Evolutionary conservation across 30 jellyfish, hydroid and myxozoan genomes (phyloP), one percentile per base, ranked within the genome.

Genomic region (Chrysaora quinquecirrha): DNA sequence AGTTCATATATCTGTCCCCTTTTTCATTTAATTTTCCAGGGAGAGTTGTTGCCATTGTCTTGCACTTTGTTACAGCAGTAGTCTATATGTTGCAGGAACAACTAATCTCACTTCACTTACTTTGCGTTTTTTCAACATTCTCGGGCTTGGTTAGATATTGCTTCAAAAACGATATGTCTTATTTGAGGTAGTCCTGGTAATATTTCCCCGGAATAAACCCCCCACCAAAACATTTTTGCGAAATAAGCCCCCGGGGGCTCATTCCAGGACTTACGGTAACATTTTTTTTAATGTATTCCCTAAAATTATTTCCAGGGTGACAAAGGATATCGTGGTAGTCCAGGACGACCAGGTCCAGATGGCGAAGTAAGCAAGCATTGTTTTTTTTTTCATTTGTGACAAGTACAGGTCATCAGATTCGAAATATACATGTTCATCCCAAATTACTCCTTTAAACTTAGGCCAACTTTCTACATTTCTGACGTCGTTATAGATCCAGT

Each of bases 321-420:
- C 19, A 84, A 49, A 64, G 95, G 95, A 11, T 48, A 20, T 21
- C 85, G 79, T 35, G 95, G 95, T 16, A 73, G 87, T 50, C 95
- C 95, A 0, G 95, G 95, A 34, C 46, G 87, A 34, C 95, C 85
- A 61, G 95, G 95, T 0, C 84, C 83, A 14, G 87, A 84, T 32
- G 95, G 95, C 18, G 75, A 66, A 77, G 95, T 84, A 73, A 9
- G 78, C n/a, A n/a, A n/a, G n/a, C n/a, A n/a, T n/a, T n/a, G n/a
- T n/a, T n/a, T n/a, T n/a, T n/a, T n/a, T 31, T 19, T n/a, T 18
- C 46, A 21, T 43, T 43, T 43, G 9, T 43, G 12, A 6, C 58
- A 43, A 43, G 58, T 16, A 6, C 58, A 16, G 9, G 58, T 43
- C 58, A 6, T 43, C 16, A 43, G 9, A 9, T 6, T 43, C 58